A percentile compares a stretch with the other conserved stretches of the same genome.
phyloP scores from a whole-genome alignment of 1,140 invertebrate species.

The Eufriesea mexicana region DNA sequence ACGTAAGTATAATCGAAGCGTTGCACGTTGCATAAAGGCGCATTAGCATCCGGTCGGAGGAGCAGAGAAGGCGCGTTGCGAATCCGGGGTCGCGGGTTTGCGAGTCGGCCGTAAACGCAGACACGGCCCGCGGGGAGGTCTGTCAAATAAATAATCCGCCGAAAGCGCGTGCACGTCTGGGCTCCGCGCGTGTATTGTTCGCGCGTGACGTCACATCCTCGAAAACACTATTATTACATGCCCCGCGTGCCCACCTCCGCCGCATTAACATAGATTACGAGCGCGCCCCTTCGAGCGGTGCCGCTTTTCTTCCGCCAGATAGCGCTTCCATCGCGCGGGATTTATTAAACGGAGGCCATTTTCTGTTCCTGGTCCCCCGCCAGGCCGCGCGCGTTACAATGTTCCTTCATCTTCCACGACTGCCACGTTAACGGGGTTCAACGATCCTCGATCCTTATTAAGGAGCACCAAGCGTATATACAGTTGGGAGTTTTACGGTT shows the following conservation, averaged over 20 bases:
- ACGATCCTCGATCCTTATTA: neutral
- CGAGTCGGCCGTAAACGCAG: constrained; percentile 49
- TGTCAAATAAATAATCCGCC: constrained; percentile 71
- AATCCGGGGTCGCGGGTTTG: constrained; percentile 40
- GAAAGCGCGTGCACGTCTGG: constrained; percentile 50
- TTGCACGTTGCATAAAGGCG: neutral
- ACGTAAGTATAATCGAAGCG: too few relatives aligned
- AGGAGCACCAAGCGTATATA: neutral
- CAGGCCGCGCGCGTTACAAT: neutral
- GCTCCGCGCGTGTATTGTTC: constrained; percentile 32
- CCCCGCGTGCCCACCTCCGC: constrained; percentile 57
- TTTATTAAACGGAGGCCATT: constrained; percentile 33
- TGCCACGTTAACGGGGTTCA: neutral
- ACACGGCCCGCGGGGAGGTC: constrained; percentile 60
- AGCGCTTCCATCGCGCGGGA: constrained; percentile 40
- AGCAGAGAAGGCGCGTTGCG: constrained; percentile 32
- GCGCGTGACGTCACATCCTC: constrained; percentile 63
- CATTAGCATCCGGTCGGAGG: neutral
- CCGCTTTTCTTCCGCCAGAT: constrained; percentile 44
- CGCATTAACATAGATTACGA: constrained; percentile 69
- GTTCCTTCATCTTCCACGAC: neutral
- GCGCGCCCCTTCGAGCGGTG: constrained; percentile 52
- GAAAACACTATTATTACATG: constrained; percentile 71
- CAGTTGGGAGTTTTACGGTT: too few relatives aligned
- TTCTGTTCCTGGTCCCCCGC: neutral